Conservation (phyloP, 2,797 vertebrate species). For the Lepus oiostolus region DNA sequence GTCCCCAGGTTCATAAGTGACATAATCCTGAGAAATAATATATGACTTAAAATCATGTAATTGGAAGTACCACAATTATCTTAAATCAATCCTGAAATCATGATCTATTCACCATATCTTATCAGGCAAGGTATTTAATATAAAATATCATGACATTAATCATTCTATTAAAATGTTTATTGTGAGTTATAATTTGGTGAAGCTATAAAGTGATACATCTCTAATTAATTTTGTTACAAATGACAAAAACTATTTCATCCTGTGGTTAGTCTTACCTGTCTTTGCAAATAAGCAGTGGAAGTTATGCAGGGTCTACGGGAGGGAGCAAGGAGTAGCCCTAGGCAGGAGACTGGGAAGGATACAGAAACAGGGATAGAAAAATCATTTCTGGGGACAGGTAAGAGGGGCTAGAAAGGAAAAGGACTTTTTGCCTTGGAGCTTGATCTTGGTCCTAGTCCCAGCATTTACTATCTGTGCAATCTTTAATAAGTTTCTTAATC, state of each 20-base stretch:
- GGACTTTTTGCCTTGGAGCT: background rate
- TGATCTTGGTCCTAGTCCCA: background rate
- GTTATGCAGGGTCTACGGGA: background rate
- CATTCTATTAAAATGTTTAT: constrained; percentile 30
- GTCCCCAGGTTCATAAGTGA: constrained; percentile 19
- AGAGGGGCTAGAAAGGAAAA: background rate
- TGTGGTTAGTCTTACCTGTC: background rate
- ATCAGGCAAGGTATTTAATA: constrained; percentile 51
- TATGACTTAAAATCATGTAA: background rate
- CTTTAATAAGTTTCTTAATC: background rate
- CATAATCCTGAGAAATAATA: constrained; percentile 39
- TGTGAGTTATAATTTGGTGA: constrained; percentile 19
- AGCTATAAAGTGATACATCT: constrained; percentile 9
- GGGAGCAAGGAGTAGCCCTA: background rate
- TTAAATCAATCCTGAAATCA: constrained; percentile 17
- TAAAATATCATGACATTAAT: constrained; percentile 48
- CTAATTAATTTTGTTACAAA: constrained; percentile 15
- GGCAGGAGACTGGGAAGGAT: background rate
- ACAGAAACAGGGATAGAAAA: background rate
- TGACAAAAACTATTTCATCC: background rate
- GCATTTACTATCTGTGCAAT: background rate
- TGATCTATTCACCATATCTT: constrained; percentile 37
- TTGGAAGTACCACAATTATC: constrained; percentile 27
- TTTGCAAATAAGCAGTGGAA: background rate
- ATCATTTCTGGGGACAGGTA: background rate